Evolutionary conservation across 2,113 vertebrate genomes (phyloP).

Genomic region (Oceanites oceanicus): DNA sequence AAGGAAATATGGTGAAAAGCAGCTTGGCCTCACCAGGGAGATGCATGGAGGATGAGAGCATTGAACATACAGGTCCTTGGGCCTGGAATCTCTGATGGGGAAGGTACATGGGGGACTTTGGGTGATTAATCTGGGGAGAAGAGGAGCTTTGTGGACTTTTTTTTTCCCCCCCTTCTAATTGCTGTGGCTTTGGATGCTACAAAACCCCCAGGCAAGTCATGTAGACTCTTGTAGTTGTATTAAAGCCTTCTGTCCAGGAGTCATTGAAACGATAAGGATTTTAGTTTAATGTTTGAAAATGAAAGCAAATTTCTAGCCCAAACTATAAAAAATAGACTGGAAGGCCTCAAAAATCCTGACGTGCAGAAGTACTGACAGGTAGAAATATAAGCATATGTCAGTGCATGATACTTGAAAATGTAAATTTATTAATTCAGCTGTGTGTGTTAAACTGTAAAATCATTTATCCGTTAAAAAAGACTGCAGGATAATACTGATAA

Average conservation of each 20-base stretch:
- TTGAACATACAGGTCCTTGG: background rate
- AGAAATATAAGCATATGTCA: background rate
- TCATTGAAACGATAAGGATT: background rate
- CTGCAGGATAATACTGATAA: background rate
- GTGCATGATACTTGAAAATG: background rate
- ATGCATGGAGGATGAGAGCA: background rate
- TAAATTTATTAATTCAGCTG: background rate
- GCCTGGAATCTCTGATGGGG: background rate
- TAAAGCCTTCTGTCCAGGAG: background rate
- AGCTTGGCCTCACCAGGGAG: background rate
- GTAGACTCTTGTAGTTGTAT: background rate
- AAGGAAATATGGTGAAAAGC: background rate
- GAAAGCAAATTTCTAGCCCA: background rate
- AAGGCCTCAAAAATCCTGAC: background rate
- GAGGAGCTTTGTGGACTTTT: background rate
- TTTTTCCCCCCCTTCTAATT: background rate
- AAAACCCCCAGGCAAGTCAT: background rate
- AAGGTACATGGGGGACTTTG: accelerated
- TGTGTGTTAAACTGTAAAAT: background rate
- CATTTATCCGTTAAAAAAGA: background rate
- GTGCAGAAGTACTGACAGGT: background rate
- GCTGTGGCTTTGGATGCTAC: background rate
- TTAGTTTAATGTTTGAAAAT: background rate
- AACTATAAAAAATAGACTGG: background rate
- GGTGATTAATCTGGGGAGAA: background rate